Evolutionary conservation across 2,888 invertebrate species (phyloP).

Genomic region (Amitus sp.): DNA sequence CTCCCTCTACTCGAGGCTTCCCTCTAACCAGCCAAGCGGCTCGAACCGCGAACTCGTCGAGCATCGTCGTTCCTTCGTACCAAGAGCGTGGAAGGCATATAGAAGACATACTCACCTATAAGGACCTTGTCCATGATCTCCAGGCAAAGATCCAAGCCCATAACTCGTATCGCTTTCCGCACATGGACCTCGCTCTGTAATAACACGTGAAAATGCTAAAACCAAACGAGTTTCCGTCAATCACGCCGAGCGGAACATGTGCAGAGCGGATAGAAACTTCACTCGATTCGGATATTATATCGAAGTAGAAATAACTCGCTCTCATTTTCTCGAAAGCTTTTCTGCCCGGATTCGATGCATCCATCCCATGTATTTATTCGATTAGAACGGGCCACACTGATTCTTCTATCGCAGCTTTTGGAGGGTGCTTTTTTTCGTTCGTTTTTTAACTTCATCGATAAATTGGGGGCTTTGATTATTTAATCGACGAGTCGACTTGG

Average conservation of each 20-base stretch:
- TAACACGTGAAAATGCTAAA: conserved; percentile 42
- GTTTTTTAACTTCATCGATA: too few relatives aligned
- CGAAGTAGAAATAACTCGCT: conserved; percentile 3
- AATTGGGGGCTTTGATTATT: too few relatives aligned
- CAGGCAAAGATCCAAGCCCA: conserved; percentile 35
- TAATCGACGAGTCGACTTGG: too few relatives aligned
- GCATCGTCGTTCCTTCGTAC: conserved; percentile 18
- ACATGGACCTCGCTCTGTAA: conserved; percentile 41
- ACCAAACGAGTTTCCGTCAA: conserved; percentile 43
- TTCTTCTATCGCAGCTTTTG: too few relatives aligned
- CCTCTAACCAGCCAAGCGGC: conserved; percentile 32
- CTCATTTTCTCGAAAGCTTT: conserved; percentile 4
- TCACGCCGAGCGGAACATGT: conserved; percentile 28
- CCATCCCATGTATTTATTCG: neutral
- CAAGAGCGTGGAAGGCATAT: conserved; percentile 3
- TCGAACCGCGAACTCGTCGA: conserved; percentile 51
- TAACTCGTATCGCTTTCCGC: conserved; percentile 40
- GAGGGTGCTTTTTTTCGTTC: too few relatives aligned
- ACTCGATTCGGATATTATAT: conserved; percentile 18
- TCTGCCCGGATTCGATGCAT: neutral
- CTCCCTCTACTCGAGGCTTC: neutral
- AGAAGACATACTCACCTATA: conserved; percentile 27
- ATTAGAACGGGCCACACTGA: neutral
- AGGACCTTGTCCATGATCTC: conserved; percentile 40
- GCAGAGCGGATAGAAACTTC: conserved; percentile 8